Base-by-base conservation (phyloP, 2,797 vertebrate species). In the Darevskia mixta region DNA sequence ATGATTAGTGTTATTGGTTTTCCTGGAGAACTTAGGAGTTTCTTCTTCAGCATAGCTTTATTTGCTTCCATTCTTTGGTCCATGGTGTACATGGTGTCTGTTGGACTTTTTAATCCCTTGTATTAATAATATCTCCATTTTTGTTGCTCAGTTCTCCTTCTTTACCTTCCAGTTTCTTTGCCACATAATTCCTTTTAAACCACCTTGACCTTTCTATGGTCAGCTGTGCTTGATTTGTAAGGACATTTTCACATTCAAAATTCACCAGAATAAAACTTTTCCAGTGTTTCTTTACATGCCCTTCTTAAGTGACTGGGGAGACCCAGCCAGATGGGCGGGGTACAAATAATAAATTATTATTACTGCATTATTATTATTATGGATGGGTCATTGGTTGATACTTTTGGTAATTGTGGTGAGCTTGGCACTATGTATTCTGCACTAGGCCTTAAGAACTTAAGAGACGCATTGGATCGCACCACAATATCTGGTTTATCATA, bases 1-100 rank as follows among this genome's bases (percentile, higher is more conserved):
- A 38, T 23, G 20, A 66, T n/a, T 20, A 1, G 17, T 1, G 9
- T 84, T 73, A 1, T 7, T 29, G 69, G 7, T 43, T 80, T 0
- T 0, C 0, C 3, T 29, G 71, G 90, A 84, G 32, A 69, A 1
- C 25, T 0, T 20, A 25, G 25, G 2, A 3, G 3, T 78, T 27
- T 5, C 6, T 84, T 64, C 80, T 32, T 82, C 27, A 88, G 64
- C 66, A 11, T 58, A 45, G 69, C 35, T 3, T 89, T 35, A 23
- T 41, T 9, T 88, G 69, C 55, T n/a, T n/a, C 49, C 87, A 3
- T 78, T 41, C 13, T 17, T n/a, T 45, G 18, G 8, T 55, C 49
- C 13, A 55, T 55, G 17, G 17, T 27, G 18, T 75, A 61, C 27
- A 5, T 64, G n/a, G 4, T 69, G 17, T n/a, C 9, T 69, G 29